These are phyloP conservation scores for Halcyon chelicuti DNA, from an alignment of 2,797 vertebrate species.

Conservation along the genomic window DNA sequence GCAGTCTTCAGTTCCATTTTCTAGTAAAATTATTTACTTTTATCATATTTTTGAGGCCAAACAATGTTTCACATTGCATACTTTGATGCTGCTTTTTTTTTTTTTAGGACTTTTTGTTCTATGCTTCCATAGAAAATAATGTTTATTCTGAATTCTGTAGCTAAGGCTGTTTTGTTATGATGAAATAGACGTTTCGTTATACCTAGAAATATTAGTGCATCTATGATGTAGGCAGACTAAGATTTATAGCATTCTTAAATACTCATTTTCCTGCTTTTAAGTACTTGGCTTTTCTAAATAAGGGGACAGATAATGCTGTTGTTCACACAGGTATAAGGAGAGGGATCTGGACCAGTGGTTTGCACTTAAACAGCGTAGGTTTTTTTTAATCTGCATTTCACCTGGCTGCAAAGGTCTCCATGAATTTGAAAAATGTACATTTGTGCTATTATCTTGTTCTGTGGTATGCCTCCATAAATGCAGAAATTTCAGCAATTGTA, in stretches of 20 bases:
- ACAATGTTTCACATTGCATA: background rate
- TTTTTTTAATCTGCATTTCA: background rate
- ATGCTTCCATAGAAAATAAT: background rate
- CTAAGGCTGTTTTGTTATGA: background rate
- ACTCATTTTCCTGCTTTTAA: constrained; percentile 34
- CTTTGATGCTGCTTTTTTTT: background rate
- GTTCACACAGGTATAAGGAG: background rate
- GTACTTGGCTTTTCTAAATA: constrained; percentile 21
- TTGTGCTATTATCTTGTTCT: background rate
- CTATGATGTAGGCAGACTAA: background rate
- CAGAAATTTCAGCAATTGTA: background rate
- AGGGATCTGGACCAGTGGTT: background rate
- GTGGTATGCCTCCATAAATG: background rate
- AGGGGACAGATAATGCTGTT: constrained; percentile 17
- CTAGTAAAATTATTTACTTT: background rate
- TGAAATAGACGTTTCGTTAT: background rate
- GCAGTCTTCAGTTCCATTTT: background rate
- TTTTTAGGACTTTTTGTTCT: background rate
- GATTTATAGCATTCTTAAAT: constrained; percentile 29
- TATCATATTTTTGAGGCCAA: background rate
- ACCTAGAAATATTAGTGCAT: constrained; percentile 10
- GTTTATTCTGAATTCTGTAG: constrained; percentile 6
- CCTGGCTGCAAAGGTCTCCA: background rate
- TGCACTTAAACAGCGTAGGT: background rate
- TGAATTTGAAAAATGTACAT: background rate